These are phyloP conservation scores for Andrena bicolor DNA, from an alignment of 2,888 invertebrate species.

Conservation along the genomic window DNA sequence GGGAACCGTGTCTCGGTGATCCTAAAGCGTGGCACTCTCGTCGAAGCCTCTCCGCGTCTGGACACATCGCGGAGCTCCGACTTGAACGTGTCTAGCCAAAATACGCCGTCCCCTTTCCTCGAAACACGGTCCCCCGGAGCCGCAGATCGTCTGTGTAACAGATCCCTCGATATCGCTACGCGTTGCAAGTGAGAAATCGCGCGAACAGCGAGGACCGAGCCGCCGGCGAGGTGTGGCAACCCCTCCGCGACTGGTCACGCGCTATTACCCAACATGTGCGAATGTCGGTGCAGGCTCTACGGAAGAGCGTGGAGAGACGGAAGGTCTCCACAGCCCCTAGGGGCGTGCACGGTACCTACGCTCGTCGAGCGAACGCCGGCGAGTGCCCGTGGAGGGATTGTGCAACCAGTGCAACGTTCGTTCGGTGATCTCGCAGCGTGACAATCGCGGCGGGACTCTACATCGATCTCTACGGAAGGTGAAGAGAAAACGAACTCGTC, in stretches of 20 bases:
- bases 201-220: not conserved
- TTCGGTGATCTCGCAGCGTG: conserved; percentile 31
- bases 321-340: not conserved
- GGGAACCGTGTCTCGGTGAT: conserved; percentile 1
- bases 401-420: conserved; percentile 60
- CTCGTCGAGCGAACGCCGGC: conserved; percentile 5
- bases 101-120: not conserved
- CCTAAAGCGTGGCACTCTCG: too few relatives aligned
- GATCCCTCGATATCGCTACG: conserved; percentile 18
- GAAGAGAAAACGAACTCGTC: conserved; percentile 13
- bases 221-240: not conserved
- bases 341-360: not conserved
- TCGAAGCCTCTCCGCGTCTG: too few relatives aligned
- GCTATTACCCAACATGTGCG: conserved; percentile 41
- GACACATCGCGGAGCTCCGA: too few relatives aligned
- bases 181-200: conserved; percentile 26
- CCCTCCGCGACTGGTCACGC: not conserved
- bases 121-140: conserved; percentile 8
- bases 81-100: too few relatives aligned
- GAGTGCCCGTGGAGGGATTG: conserved; percentile 38
- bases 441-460: conserved; percentile 50
- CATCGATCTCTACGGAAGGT: conserved; percentile 22
- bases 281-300: conserved; percentile 46
- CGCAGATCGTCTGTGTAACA: not conserved
- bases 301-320: conserved; percentile 10